Evolutionary conservation across 2,888 invertebrate species (phyloP).

Genomic region (Crepidodera aurea): DNA sequence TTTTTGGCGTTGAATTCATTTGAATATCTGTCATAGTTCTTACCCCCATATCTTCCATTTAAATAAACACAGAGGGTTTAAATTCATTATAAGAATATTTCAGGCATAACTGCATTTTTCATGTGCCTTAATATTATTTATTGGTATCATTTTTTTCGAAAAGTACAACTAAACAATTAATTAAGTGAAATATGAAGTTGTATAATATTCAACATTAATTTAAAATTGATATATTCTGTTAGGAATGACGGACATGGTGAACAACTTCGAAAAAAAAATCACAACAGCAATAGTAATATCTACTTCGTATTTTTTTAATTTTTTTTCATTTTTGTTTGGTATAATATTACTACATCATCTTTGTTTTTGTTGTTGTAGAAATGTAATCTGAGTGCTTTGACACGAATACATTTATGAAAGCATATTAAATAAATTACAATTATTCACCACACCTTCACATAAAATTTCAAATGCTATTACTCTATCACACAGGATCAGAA

Average conservation of each 20-base stretch:
- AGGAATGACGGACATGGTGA: neutral
- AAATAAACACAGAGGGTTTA: too few species aligned
- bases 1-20: too few species aligned
- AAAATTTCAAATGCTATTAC: slow-evolving; percentile 3
- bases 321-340: neutral
- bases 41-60: too few species aligned
- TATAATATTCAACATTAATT: slow-evolving; percentile 17
- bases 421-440: neutral
- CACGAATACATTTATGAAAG: neutral
- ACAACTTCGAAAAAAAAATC: neutral
- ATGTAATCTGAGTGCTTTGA: neutral
- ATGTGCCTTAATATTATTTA: too few species aligned
- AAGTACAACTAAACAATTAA: too few species aligned
- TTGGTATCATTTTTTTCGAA: too few species aligned
- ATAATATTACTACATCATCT: too few species aligned
- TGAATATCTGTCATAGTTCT: too few species aligned
- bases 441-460: slow-evolving; percentile 7
- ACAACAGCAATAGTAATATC: neutral
- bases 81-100: too few species aligned
- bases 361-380: neutral
- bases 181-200: too few species aligned
- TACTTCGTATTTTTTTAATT: neutral
- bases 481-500: neutral
- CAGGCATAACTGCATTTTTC: too few species aligned
- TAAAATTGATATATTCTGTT: neutral